A percentile compares a stretch with the other conserved stretches of the same genome.
phyloP scores from a whole-genome alignment of 1,140 invertebrate genomes.

The Euglossa dilemma region DNA sequence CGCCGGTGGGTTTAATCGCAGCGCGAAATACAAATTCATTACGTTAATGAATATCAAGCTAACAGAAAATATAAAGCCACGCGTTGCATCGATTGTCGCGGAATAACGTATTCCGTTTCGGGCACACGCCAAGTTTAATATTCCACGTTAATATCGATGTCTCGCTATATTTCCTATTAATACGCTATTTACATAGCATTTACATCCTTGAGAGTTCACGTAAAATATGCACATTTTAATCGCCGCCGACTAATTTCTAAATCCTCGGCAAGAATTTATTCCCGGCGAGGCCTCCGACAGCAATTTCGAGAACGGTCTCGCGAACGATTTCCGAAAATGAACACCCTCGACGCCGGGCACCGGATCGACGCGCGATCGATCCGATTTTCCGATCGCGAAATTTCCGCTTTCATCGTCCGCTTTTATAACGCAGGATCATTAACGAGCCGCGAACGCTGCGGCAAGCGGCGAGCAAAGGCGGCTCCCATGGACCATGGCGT shows the following conservation, averaged over 20 bases:
- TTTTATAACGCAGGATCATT: no score
- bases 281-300: no score
- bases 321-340: no score
- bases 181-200: conserved; percentile 2
- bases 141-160: not conserved
- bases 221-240: not conserved
- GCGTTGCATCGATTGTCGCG: not conserved
- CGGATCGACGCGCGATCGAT: not conserved
- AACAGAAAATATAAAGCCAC: not conserved
- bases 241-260: no score
- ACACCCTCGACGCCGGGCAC: no score
- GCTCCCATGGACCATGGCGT: not conserved
- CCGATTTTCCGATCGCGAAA: not conserved
- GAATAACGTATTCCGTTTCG: not conserved
- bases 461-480: not conserved
- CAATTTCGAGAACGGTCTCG: not conserved
- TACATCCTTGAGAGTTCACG: not conserved
- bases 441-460: not conserved
- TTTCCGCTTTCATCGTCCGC: not conserved
- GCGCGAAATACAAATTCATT: not conserved
- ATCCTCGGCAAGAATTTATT: no score
- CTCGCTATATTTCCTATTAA: not conserved
- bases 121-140: not conserved
- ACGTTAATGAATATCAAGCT: not conserved
- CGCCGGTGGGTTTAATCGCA: not conserved